These are phyloP conservation scores for Phaedon cochleariae DNA, from an alignment of 2,888 invertebrate species.

Conservation along the genomic window DNA sequence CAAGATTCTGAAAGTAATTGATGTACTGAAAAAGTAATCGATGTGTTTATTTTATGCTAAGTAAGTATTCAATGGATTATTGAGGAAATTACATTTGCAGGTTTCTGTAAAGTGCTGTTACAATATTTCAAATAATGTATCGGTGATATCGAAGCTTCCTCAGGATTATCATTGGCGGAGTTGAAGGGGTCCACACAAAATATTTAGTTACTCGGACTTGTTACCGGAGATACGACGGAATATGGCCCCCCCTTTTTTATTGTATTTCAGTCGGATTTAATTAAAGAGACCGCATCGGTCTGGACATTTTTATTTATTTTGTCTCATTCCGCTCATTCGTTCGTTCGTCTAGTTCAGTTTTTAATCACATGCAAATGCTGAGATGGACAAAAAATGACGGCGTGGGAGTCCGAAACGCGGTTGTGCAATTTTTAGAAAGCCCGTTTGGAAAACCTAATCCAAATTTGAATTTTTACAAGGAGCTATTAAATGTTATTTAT, in stretches of 20 bases:
- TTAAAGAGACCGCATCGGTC: slow-evolving; percentile 37
- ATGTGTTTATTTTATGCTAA: too few species aligned
- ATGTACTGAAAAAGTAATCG: too few species aligned
- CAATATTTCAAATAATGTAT: too few species aligned
- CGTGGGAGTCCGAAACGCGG: slow-evolving; percentile 26
- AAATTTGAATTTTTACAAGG: not conserved
- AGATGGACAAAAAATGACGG: slow-evolving; percentile 17
- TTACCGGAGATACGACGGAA: slow-evolving; percentile 16
- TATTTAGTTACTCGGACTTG: slow-evolving; percentile 6
- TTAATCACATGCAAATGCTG: slow-evolving; percentile 40
- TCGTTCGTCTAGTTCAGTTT: slow-evolving; percentile 16
- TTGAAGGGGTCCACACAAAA: not conserved
- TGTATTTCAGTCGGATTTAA: slow-evolving; percentile 43
- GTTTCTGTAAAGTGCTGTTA: too few species aligned
- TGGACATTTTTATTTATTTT: slow-evolving; percentile 40
- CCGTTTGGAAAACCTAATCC: not conserved
- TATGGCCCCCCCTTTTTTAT: slow-evolving; percentile 22
- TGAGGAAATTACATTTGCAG: too few species aligned
- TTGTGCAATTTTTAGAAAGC: slow-evolving; percentile 14
- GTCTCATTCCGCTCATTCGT: too few species aligned
- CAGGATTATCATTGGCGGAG: not conserved
- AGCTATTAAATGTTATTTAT: not conserved
- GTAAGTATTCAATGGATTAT: too few species aligned
- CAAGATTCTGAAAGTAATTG: too few species aligned
- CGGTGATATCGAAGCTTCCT: too few species aligned